A percentile compares a stretch with the other conserved stretches of the same genome.
Evolutionary conservation across 2,888 invertebrate genomes (phyloP).

Genomic region (Galerucella nymphaeae): DNA sequence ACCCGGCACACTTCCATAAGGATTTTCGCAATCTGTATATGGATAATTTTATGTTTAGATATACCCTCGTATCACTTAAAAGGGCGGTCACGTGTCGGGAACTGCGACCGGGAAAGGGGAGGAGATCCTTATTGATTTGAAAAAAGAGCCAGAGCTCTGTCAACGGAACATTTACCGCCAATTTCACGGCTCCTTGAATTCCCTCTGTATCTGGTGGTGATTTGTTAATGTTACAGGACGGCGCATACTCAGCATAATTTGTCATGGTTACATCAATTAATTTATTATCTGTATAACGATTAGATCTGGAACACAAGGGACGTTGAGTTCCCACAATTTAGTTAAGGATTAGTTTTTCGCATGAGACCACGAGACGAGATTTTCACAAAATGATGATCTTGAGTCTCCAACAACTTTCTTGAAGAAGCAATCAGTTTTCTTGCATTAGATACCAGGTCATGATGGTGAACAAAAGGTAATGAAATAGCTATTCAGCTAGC

Average conservation of each 20-base stretch:
- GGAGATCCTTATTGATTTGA: conserved; percentile 55
- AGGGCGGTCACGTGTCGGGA: conserved; percentile 35
- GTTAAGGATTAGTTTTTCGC: no score
- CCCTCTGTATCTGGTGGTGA: conserved; percentile 52
- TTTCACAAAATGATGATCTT: no score
- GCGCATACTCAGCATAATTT: conserved; percentile 43
- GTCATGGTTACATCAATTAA: conserved; percentile 46
- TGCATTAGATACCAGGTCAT: no score
- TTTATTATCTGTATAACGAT: conserved; percentile 39
- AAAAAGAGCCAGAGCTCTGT: conserved; percentile 48
- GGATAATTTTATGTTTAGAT: not conserved
- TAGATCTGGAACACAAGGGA: conserved; percentile 1
- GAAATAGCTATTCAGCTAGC: no score
- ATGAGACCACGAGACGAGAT: no score
- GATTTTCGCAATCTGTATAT: no score
- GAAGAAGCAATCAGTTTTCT: no score
- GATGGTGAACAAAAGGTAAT: no score
- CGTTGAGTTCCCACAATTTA: conserved; percentile 6
- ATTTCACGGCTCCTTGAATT: conserved; percentile 53
- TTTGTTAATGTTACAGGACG: conserved; percentile 52
- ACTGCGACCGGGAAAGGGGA: conserved; percentile 53
- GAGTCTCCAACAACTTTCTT: no score
- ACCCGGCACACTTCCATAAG: no score
- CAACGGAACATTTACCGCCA: conserved; percentile 45
- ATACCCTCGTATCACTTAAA: conserved; percentile 29